Evolutionary conservation across 2,888 invertebrate genomes (phyloP), one percentile per base, ranked within the genome.

Genomic region (Drymonia ruficornis): DNA sequence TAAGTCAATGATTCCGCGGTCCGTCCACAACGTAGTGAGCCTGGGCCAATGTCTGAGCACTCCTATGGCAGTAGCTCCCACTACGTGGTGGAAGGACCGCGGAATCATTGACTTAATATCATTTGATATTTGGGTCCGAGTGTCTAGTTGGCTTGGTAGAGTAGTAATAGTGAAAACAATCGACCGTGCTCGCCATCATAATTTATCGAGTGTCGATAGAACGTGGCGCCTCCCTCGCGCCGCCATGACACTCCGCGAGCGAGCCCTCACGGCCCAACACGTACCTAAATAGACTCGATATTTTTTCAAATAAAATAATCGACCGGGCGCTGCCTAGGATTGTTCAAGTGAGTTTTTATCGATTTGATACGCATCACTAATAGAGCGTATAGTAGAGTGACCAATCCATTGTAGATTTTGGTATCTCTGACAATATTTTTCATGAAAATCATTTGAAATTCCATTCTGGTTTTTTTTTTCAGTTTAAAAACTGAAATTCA

Each of bases 221-320:
- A 49, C 47, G 49, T 50, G 28, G 45, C 52, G 49, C 65, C 47
- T 69, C 70, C 55, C 69, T 68, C 54, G 80, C 80, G 63, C 74
- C 65, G 80, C 81, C 81, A 78, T 79, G 79, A 74, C 81, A 79
- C 65, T 72, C 43, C 59, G 69, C 66, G 70, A 67, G 75, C 59
- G 76, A 74, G 74, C 75, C 74, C 72, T 71, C 64, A 70, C 65
- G 70, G 74, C 59, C 68, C 67, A 77, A 68, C 75, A 68, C 72
- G 74, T 73, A 71, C 64, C 55, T 71, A 75, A 76, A 76, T 76
- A 78, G 68, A 72, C 69, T 62, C 63, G 55, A 63, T 67, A 59
- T 67, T 61, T 67, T 28, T 45, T 49, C 40, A 49, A 53, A 59
- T 62, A 28, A 61, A 52, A 57, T 52, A 55, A 56, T 49, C 56